Evolutionary conservation across 1,140 invertebrate species (phyloP).

Genomic region (Melipona quadrifasciata): DNA sequence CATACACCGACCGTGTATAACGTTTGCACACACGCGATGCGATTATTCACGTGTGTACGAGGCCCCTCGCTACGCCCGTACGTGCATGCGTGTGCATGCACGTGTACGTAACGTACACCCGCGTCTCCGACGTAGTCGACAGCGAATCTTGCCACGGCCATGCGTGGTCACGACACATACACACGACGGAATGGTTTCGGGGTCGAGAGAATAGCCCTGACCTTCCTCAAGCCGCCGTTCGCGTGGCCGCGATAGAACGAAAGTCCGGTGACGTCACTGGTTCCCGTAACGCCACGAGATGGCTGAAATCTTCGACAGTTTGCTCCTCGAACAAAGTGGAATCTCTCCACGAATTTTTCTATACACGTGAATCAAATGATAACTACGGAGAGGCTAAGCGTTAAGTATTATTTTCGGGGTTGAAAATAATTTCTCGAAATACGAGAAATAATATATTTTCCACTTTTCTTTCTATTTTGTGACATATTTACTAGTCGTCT

Average conservation of each 20-base stretch:
- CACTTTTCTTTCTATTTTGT: too few species aligned
- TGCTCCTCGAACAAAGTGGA: not conserved
- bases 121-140: constrained; percentile 51
- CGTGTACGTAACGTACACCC: constrained; percentile 13
- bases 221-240: constrained; percentile 69
- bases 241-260: constrained; percentile 66
- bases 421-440: too few species aligned
- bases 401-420: too few species aligned
- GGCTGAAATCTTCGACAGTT: not conserved
- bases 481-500: too few species aligned
- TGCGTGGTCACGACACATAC: constrained; percentile 66
- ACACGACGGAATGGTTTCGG: constrained; percentile 55
- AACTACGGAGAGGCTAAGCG: too few species aligned
- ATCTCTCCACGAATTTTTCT: not conserved
- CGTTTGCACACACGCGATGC: constrained; percentile 22
- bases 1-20: constrained; percentile 56
- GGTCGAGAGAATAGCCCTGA: constrained; percentile 70
- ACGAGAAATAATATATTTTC: too few species aligned
- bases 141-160: constrained; percentile 59
- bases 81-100: not conserved
- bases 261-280: constrained; percentile 58
- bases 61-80: not conserved
- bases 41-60: constrained; percentile 10
- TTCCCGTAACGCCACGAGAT: constrained; percentile 9
- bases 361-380: accelerated